Conservation (phyloP, 2,113 vertebrate species). For the Oncorhynchus clarkii region DNA sequence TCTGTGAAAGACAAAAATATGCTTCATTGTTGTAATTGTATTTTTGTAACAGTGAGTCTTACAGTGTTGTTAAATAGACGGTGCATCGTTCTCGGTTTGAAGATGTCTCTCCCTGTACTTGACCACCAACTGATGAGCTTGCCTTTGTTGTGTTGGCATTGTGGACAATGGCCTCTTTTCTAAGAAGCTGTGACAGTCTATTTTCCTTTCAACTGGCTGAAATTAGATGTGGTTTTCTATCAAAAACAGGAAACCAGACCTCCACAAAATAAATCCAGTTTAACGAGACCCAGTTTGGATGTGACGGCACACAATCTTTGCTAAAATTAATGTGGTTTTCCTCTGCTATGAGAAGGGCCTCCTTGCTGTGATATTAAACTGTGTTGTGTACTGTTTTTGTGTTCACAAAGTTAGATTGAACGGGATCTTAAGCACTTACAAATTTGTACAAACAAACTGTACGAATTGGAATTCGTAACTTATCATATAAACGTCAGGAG, state of each 20-base stretch:
- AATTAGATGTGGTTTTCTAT: neutral
- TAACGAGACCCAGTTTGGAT: neutral
- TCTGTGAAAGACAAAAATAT: too few relatives aligned
- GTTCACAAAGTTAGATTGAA: neutral
- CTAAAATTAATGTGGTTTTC: too few relatives aligned
- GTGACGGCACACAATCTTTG: neutral
- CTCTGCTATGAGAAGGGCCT: slow-evolving; percentile 10
- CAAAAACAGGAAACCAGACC: neutral
- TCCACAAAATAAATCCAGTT: neutral
- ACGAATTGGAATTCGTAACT: too few relatives aligned
- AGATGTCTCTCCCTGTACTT: neutral
- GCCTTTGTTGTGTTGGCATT: neutral
- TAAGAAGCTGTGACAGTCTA: neutral
- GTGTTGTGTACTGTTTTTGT: neutral
- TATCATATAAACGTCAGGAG: too few relatives aligned
- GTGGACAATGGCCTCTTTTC: neutral
- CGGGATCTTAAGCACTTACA: too few relatives aligned
- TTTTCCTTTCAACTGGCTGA: neutral
- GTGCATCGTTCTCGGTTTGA: too few relatives aligned
- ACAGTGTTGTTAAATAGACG: neutral
- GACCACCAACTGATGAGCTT: slow-evolving; percentile 1
- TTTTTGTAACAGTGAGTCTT: neutral
- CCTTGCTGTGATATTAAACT: slow-evolving; percentile 14
- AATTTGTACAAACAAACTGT: too few relatives aligned
- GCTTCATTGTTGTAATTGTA: too few relatives aligned